Evolutionary conservation across 2,113 vertebrate species (phyloP), one percentile per base, ranked within the genome.

Genomic region (Lasiurus borealis): DNA sequence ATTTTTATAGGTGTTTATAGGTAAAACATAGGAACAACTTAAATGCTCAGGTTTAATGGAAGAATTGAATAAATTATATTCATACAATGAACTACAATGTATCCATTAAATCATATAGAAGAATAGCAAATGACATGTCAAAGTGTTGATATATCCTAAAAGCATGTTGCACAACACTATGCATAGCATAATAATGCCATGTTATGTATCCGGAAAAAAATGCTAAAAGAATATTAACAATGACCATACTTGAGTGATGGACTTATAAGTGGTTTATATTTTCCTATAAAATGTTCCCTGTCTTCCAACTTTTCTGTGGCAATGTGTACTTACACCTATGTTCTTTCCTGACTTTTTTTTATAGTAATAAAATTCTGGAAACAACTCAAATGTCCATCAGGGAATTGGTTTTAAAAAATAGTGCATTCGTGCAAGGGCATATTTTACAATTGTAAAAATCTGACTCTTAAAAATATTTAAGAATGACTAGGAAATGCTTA

Each of bases 401-500:
- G 21, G 21, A 93, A 92, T 0, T 50, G 16, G 23, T n/a, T 48
- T 82, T 23, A 57, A 34, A 73, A 92, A 68, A 27, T 80, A 69
- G 2, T 78, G 68, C 34, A 71, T 69, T 77, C 12, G 64, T 57
- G 2, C 27, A 62, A 4, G 73, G 12, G 19, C 48, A 48, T 82
- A 59, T 25, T 77, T 8, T n/a, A 54, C 46, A 71, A 50, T 88
- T 57, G 77, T 77, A 77, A 90, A 94, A 87, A 90, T 87, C 64
- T 59, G 7, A 34, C 15, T 94, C 29, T 69, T 80, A 19, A 44
- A 81, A 76, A 84, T 90, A 87, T 40, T 75, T 94, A 82, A 85
- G 83, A 84, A 75, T 27, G 44, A 88, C 12, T 48, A 36, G 64
- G 4, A 96, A 91, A 80, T 36, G n/a, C n/a, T 94, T 83, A 76